phyloP scores from a whole-genome alignment of 2,113 vertebrate species.

The Heloderma charlesbogerti region DNA sequence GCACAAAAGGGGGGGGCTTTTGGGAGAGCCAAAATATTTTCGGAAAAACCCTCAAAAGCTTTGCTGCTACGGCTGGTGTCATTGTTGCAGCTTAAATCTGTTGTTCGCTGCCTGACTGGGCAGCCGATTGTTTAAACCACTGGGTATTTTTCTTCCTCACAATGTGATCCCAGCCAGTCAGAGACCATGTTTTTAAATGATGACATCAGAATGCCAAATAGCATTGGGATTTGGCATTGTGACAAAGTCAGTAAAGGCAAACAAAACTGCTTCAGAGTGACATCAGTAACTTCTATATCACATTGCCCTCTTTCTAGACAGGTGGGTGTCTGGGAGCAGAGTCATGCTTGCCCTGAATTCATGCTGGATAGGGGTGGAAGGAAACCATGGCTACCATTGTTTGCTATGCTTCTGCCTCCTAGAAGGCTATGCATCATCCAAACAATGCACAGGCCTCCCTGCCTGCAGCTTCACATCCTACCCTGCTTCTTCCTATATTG shows the following conservation, averaged over 20 bases:
- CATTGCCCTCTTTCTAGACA: neutral
- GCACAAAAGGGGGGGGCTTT: neutral
- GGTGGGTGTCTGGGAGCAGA: neutral
- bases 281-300: neutral
- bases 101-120: neutral
- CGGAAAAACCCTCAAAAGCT: neutral
- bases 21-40: neutral
- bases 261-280: neutral
- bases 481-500: too few species aligned
- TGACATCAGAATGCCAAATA: neutral
- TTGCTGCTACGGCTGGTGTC: neutral
- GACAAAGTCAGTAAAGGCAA: neutral
- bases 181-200: neutral
- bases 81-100: neutral
- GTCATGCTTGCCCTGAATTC: neutral
- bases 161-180: neutral
- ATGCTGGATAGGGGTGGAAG: neutral
- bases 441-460: too few species aligned
- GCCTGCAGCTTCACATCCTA: too few species aligned
- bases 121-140: neutral
- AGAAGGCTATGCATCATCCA: too few species aligned
- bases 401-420: too few species aligned
- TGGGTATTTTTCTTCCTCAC: neutral
- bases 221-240: neutral
- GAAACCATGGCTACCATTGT: too few species aligned